Evolutionary conservation across 2,113 vertebrate genomes (phyloP).

Genomic region (Trachemys scripta): DNA sequence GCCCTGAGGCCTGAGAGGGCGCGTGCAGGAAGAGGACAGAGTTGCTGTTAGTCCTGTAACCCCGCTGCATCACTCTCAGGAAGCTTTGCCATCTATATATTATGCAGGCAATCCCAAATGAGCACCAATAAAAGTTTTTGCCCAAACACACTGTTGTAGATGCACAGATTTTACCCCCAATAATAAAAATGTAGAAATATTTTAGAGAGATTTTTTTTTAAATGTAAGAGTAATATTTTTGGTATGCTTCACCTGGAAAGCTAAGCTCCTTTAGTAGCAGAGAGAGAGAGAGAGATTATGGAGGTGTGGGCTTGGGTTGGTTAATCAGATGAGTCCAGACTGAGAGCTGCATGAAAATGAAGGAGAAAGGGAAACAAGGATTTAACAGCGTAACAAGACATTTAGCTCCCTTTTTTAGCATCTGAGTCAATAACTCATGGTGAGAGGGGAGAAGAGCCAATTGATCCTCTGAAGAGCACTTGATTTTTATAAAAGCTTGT

Average conservation of each 20-base stretch:
- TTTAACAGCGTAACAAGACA: not conserved
- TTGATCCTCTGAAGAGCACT: not conserved
- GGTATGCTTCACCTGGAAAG: not conserved
- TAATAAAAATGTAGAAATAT: not conserved
- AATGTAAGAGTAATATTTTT: not conserved
- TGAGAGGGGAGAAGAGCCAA: not conserved
- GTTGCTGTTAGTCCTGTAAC: not conserved
- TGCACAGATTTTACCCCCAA: not conserved
- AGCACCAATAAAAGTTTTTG: not conserved
- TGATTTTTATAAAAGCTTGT: not conserved
- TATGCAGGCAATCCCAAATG: not conserved
- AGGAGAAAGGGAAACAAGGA: not conserved
- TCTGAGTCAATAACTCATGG: not conserved
- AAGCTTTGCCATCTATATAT: not conserved
- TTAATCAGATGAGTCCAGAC: not conserved
- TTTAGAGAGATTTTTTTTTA: not conserved
- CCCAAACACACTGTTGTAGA: not conserved
- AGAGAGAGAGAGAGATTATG: not conserved
- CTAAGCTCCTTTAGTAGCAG: not conserved
- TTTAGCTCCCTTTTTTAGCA: not conserved
- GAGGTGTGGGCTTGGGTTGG: rapidly evolving
- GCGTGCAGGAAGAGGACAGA: not conserved
- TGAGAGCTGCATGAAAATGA: not conserved
- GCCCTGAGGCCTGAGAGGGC: not conserved
- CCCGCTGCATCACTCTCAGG: not conserved